Base-by-base conservation (phyloP, 2,888 invertebrate species). In the Synanthedon formicaeformis region DNA sequence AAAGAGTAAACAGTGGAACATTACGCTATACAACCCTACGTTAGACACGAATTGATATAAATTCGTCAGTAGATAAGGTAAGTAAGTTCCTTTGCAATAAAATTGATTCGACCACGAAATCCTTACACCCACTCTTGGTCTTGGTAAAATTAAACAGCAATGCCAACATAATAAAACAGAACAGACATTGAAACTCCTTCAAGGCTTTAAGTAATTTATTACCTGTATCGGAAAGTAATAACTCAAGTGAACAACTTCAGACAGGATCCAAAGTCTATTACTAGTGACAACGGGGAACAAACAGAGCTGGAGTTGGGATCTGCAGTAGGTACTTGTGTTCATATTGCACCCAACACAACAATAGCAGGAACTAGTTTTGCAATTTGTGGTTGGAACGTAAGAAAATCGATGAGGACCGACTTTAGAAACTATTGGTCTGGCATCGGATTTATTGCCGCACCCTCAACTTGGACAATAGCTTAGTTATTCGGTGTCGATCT, bases 391-490 rank as follows among this genome's bases (percentile, higher is more conserved):
- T 48, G 45, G 45, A 40, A 50, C 52, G 50, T 57, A 58, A 57
- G 53, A 56, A 58, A 62, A 59, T 60, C 63, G 57, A 62, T 63
- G 61, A 57, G 53, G 51, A 55, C 51, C 55, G 55, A 64, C 58
- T 49, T 63, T 66, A 61, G 65, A 57, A 73, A 78, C 78, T 78
- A 77, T 77, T 67, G 77, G 69, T 66, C 57, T 64, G 64, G 61
- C 67, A 65, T 67, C 60, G 62, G 71, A 80, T 80, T 79, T 80
- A 80, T 78, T 75, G 77, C 69, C 57, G 64, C 62, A 34, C 34
- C 34, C 60, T 58, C 60, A 70, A 75, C 66, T 78, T 72, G 67
- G 66, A 79, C 78, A 78, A 78, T 74, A 65, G 71, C 67, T 73
- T 69, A 71, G 73, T 75, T 75, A 74, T 78, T 71, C 65, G 63